phyloP scores from a whole-genome alignment of 2,113 vertebrate genomes.

The Lasiurus borealis region DNA sequence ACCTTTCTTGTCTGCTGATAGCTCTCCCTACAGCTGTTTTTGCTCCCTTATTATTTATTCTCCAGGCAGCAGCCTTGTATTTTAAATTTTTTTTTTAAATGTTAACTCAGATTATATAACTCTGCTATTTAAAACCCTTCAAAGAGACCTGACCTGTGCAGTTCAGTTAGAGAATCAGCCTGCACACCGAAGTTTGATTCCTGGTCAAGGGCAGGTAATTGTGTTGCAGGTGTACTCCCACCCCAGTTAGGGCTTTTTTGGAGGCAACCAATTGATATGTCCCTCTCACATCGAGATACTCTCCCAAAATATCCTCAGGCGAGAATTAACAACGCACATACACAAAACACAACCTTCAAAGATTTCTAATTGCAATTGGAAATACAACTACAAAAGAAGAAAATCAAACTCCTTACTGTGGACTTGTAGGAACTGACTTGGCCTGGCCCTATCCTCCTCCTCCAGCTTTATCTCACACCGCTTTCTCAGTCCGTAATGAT shows the following conservation, averaged over 20 bases:
- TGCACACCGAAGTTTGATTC: too few relatives aligned
- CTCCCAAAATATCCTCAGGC: too few relatives aligned
- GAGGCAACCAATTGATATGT: too few relatives aligned
- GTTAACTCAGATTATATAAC: not conserved
- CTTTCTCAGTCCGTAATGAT: not conserved
- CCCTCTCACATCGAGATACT: too few relatives aligned
- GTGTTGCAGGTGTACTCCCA: too few relatives aligned
- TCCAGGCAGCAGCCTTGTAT: not conserved
- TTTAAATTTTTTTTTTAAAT: not conserved
- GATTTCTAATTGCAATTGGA: constrained; percentile 8
- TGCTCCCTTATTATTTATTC: not conserved
- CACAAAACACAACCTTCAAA: too few relatives aligned
- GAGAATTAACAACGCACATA: too few relatives aligned
- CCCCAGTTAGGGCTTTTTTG: too few relatives aligned
- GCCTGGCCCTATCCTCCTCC: too few relatives aligned
- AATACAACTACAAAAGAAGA: not conserved
- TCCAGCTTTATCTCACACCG: not conserved
- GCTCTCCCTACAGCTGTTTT: not conserved
- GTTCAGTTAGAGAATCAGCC: too few relatives aligned
- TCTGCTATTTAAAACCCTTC: not conserved
- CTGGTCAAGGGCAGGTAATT: too few relatives aligned
- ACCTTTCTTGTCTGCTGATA: not conserved
- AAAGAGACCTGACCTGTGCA: not conserved
- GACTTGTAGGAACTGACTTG: not conserved
- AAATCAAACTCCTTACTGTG: not conserved